Percentiles rank a stretch among this genome's conserved stretches.
Evolutionary conservation across 2,797 vertebrate genomes (phyloP).

Genomic region (Gymnocypris eckloni): DNA sequence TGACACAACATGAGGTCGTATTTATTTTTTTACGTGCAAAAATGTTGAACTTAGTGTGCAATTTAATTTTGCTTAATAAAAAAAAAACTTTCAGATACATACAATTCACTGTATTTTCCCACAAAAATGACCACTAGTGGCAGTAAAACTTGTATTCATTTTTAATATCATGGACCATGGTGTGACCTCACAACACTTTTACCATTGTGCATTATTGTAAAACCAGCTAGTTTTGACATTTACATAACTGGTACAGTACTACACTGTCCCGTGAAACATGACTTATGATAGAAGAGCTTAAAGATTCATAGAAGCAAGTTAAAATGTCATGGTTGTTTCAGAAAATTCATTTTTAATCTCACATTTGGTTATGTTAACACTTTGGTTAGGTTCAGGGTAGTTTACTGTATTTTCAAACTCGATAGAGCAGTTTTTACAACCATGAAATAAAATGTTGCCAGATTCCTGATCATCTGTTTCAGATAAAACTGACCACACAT

Average conservation of each 20-base stretch:
- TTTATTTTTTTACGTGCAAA: no score
- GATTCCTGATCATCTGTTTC: no score
- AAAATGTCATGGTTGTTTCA: background rate
- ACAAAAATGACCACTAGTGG: background rate
- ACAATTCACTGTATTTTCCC: background rate
- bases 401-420: background rate
- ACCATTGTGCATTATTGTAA: background rate
- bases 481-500: no score
- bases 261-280: background rate
- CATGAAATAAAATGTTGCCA: no score
- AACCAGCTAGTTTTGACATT: background rate
- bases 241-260: background rate
- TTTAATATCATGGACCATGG: background rate
- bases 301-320: background rate
- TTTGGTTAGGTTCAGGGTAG: background rate
- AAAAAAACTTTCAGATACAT: background rate
- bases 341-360: background rate
- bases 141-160: background rate
- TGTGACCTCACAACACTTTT: background rate
- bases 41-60: no score
- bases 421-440: no score
- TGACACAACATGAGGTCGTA: no score
- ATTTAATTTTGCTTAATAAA: no score
- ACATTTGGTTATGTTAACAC: background rate
- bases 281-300: background rate